Evolutionary conservation across 64 coral and sea anemone species (phyloP), one percentile per base, ranked within the genome.

Genomic region (Stichodactyla mertensii): DNA sequence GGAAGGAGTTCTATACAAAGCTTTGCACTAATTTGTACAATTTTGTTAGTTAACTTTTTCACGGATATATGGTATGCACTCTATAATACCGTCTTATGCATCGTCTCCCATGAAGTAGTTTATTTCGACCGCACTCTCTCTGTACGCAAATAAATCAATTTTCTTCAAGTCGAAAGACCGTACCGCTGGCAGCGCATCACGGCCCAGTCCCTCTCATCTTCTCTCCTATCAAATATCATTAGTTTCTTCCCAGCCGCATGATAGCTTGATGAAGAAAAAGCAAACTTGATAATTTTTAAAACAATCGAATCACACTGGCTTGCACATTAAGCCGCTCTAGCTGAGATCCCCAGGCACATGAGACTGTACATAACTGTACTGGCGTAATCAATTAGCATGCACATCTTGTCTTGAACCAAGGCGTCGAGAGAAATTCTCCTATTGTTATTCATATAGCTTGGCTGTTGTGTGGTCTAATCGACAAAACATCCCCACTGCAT

Each of bases 401-500:
- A 81, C n/a, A 81, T 81, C 78, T 54, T 22, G 36, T 55, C 36
- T 52, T 81, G 53, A 81, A 53, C 15, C 10, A 52, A 81, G 78
- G 78, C 78, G 78, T 81, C 78, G 27, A 16, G 53, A 81, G 52
- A 81, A 81, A 18, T 54, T 9, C 51, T 52, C 51, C 78, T 22
- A 81, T 81, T 81, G 78, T 81, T 81, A 81, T 81, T 55, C 78
- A 81, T 81, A 81, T 53, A 19, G 51, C 36, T 13, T 16, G 78
- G n/a, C 53, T 81, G 51, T 28, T 54, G 78, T 81, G 78, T 55
- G 36, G 36, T 81, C 24, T 53, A 55, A 81, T 54, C 78, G 78
- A 53, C 78, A 81, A 81, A 81, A 81, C 78, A 81, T 81, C 53
- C 78, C 78, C 16, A 81, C 78, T 81, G n/a, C n/a, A n/a, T n/a